Conservation (phyloP, 2,888 invertebrate genomes). For the Chaitophorus viminalis region DNA sequence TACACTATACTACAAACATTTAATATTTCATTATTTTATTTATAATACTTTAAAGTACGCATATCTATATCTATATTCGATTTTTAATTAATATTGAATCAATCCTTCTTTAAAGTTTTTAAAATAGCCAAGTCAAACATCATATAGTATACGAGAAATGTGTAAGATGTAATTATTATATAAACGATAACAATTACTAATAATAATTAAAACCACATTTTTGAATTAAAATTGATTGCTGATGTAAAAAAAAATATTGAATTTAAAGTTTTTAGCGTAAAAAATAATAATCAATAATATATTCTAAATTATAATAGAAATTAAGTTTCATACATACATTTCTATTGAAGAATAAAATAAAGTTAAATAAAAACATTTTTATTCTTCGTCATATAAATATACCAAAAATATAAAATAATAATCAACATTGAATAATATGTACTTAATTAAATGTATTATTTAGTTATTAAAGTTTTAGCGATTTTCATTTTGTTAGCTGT, state of each 20-base stretch:
- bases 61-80: too few relatives aligned
- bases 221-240: too few relatives aligned
- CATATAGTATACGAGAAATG: too few relatives aligned
- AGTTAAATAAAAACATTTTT: background rate
- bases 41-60: background rate
- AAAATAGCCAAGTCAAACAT: too few relatives aligned
- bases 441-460: conserved; percentile 2
- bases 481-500: background rate
- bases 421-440: background rate
- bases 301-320: background rate
- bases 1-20: background rate
- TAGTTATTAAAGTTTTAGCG: background rate
- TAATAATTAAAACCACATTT: too few relatives aligned
- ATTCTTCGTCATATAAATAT: conserved; percentile 21
- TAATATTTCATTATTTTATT: background rate
- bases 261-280: background rate
- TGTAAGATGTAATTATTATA: too few relatives aligned
- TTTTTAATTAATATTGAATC: background rate
- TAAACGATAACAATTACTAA: too few relatives aligned
- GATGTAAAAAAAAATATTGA: too few relatives aligned
- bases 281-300: background rate
- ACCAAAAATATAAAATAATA: background rate
- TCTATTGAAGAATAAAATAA: background rate
- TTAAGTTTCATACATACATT: background rate
- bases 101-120: too few relatives aligned